Evolutionary conservation across 2,888 invertebrate genomes (phyloP).

Genomic region (Xestia c-nigrum): DNA sequence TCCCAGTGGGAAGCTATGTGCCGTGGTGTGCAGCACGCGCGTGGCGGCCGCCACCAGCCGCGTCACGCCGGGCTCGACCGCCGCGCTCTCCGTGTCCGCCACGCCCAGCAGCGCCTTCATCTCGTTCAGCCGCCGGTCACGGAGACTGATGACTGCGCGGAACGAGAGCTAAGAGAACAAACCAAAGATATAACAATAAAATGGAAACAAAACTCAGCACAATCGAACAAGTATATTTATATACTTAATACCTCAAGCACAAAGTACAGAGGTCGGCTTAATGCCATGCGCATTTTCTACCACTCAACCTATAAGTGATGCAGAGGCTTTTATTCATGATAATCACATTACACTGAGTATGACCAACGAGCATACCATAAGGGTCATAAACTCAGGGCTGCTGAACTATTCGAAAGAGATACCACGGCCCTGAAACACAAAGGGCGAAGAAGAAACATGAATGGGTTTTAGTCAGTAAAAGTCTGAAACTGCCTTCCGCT

Average conservation of each 20-base stretch:
- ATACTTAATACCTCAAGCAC: too few relatives aligned
- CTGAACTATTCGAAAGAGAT: too few relatives aligned
- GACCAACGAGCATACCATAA: not conserved
- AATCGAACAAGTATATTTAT: not conserved
- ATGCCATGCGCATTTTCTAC: too few relatives aligned
- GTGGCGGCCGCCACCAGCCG: conserved; percentile 91
- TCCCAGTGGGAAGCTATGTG: conserved; percentile 93
- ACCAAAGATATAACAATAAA: not conserved
- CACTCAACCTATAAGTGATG: too few relatives aligned
- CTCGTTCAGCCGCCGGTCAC: conserved; percentile 94
- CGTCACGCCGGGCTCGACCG: conserved; percentile 79
- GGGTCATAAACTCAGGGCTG: not conserved
- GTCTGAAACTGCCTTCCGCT: too few relatives aligned
- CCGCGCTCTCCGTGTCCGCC: conserved; percentile 76
- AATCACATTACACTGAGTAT: not conserved
- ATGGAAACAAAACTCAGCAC: not conserved
- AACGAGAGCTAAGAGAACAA: conserved; percentile 80
- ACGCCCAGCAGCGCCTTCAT: conserved; percentile 92
- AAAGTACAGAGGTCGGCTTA: too few relatives aligned
- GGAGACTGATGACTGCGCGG: conserved; percentile 90
- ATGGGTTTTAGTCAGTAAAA: too few relatives aligned
- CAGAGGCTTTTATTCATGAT: not conserved
- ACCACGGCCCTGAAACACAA: too few relatives aligned
- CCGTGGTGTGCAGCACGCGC: conserved; percentile 92
- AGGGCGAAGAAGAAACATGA: too few relatives aligned